Base-by-base conservation (phyloP, 2,888 invertebrate species). In the Athalia rosae region DNA sequence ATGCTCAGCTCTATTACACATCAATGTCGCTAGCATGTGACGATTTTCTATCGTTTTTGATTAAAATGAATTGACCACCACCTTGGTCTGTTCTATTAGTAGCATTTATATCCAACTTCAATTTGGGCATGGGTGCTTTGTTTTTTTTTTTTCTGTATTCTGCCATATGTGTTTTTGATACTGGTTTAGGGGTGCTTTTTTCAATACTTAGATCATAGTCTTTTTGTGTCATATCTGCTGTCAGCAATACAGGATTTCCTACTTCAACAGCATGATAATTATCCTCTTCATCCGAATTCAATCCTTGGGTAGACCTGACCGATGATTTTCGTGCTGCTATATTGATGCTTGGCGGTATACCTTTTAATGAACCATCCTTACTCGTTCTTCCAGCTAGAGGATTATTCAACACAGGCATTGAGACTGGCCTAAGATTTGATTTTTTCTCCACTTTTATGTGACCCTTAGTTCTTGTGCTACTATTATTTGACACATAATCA, bases 1-100 rank as follows among this genome's bases (percentile, higher is more conserved):
- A 43, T 41, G 8, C 53, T 53, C 9, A 45, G 48, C 66, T 50
- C 48, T 13, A 15, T 67, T 77, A 82, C 48, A 79, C 83, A 79
- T 85, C 83, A 28, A 82, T 81, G n/a, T 84, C 85, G 79, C 81
- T 81, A 28, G 77, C 81, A 9, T 79, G 62, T 28, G 77, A 78
- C 13, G 73, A 9, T 43, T 63, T 76, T 61, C 62, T 76, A 41
- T 43, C 63, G 8, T 59, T 76, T 6, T 78, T 71, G 45, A 73
- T 47, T 7, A 45, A 56, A 1, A 76, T 62, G 41, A 56, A 66
- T 48, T 56, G 62, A 11, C 59, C 7, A 61, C 53, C 67, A 63
- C 28, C 67, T 45, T 73, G 67, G 11, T 66, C 58, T 58, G 71
- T 45, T 58, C 15, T 67, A 63, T 63, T n/a, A 47, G 15, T 45